Conservation (phyloP, 1,140 invertebrate genomes). For the Formica selysi region DNA sequence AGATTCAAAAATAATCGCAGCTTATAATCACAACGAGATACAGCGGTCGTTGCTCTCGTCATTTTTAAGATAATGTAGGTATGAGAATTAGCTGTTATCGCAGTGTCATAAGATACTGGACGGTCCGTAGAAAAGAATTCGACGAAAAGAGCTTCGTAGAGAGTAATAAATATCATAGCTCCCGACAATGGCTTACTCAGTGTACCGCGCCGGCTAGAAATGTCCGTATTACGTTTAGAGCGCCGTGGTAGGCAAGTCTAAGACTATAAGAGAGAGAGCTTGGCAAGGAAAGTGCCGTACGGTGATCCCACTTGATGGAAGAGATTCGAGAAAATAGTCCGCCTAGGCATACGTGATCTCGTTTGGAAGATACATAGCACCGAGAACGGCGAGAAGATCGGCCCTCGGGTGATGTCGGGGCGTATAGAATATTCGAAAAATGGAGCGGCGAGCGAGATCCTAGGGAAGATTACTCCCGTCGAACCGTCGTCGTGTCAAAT, state of each 20-base stretch:
- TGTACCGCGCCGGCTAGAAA: neutral
- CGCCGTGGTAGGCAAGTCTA: neutral
- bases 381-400: neutral
- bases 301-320: conserved; percentile 40
- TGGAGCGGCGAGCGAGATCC: neutral
- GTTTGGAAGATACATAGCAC: conserved; percentile 31
- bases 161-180: neutral
- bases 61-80: neutral
- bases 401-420: neutral
- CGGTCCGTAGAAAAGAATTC: neutral
- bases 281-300: neutral
- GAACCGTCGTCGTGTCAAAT: too few relatives aligned
- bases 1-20: neutral
- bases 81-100: neutral
- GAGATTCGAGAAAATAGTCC: conserved; percentile 33
- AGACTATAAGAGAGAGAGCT: neutral
- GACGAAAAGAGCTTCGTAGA: neutral
- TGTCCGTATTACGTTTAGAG: neutral
- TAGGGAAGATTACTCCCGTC: neutral
- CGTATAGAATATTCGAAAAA: conserved; percentile 36
- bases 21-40: neutral
- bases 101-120: neutral
- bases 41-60: neutral
- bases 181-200: neutral
- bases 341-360: conserved; percentile 30